phyloP scores from a whole-genome alignment of 2,113 vertebrate species.

The Gorsachius goisagi region DNA sequence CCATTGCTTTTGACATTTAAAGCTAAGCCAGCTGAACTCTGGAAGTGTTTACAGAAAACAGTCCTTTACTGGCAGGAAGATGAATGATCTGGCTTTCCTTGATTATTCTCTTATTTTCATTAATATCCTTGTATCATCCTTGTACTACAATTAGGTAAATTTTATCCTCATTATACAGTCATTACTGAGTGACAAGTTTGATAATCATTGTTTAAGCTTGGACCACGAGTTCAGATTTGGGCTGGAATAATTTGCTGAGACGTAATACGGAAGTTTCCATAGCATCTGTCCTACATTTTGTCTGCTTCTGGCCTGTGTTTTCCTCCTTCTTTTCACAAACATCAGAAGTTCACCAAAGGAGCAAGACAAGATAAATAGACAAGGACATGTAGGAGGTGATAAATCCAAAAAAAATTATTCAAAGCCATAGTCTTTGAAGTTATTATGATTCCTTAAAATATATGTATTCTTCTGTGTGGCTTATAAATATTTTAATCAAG shows the following conservation, averaged over 20 bases:
- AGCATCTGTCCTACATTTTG: not conserved
- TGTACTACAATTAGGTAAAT: not conserved
- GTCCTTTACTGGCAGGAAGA: not conserved
- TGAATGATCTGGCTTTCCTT: not conserved
- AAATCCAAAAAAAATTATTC: not conserved
- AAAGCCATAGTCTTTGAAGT: not conserved
- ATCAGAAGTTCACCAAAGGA: not conserved
- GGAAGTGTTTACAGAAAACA: not conserved
- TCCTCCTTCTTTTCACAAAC: not conserved
- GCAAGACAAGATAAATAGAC: not conserved
- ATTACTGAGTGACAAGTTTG: not conserved
- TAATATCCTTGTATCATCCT: not conserved
- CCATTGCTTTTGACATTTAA: not conserved
- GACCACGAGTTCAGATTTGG: not conserved
- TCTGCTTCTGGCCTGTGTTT: not conserved
- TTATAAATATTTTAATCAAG: not conserved
- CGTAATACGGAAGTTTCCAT: not conserved
- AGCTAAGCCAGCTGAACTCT: not conserved
- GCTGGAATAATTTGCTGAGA: not conserved
- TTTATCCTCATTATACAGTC: not conserved
- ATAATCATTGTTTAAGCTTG: not conserved
- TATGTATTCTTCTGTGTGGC: not conserved
- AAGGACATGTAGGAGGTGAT: not conserved
- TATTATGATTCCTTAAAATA: not conserved
- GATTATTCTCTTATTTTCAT: not conserved